These are phyloP conservation scores for Bradynema listronoti DNA, from an alignment of 1,140 invertebrate genomes.

Conservation along the genomic window DNA sequence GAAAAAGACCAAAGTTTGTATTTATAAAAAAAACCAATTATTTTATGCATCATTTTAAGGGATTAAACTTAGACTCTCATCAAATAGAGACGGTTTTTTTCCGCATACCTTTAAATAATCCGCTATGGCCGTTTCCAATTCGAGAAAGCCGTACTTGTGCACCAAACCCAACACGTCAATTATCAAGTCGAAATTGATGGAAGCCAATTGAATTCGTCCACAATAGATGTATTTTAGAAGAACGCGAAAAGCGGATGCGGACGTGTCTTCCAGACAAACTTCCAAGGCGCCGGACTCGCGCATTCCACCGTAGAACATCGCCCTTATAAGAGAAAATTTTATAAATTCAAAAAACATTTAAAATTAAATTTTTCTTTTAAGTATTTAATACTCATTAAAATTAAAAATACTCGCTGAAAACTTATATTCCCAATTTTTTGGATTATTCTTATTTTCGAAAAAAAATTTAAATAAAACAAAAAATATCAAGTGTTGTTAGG, in stretches of 20 bases:
- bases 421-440: too few species aligned
- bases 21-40: too few species aligned
- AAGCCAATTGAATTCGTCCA: conserved; percentile 74
- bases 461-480: not conserved
- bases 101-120: conserved; percentile 76
- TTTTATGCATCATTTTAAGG: too few species aligned
- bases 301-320: conserved; percentile 81
- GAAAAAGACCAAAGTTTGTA: too few species aligned
- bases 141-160: conserved; percentile 87
- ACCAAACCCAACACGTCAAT: conserved; percentile 79
- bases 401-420: too few species aligned
- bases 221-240: conserved; percentile 91
- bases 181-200: conserved; percentile 73
- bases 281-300: conserved; percentile 74
- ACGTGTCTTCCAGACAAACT: conserved; percentile 76
- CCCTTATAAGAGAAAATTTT: too few species aligned
- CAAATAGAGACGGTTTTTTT: too few species aligned
- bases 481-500: too few species aligned
- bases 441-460: too few species aligned
- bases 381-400: conserved; percentile 15
- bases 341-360: too few species aligned
- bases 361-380: too few species aligned
- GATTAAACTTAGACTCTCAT: too few species aligned
- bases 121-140: conserved; percentile 81
- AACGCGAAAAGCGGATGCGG: conserved; percentile 78